These are phyloP conservation scores for Mormyrops boulengeri DNA, from an alignment of 2,797 vertebrate genomes.

Conservation along the genomic window DNA sequence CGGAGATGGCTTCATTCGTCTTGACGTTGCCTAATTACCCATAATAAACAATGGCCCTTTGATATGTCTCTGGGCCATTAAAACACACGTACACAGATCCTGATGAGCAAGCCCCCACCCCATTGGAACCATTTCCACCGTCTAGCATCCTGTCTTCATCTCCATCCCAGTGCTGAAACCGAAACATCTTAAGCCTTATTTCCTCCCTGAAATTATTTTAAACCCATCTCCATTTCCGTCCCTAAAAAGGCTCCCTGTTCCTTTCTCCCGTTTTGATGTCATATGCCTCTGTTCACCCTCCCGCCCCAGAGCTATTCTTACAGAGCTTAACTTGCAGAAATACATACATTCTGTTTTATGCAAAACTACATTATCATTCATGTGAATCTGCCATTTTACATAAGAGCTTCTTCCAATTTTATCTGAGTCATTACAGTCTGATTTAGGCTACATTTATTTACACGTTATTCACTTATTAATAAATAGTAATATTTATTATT, in stretches of 20 bases:
- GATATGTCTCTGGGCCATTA: background rate
- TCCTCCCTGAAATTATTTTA: background rate
- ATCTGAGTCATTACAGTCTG: background rate
- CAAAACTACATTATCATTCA: background rate
- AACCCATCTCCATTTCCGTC: background rate
- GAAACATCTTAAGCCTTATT: background rate
- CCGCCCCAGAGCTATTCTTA: background rate
- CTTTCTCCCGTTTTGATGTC: background rate
- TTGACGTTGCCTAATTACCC: slow-evolving; percentile 1
- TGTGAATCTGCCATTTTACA: background rate
- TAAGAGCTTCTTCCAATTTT: background rate
- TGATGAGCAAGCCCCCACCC: background rate
- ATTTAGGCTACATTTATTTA: background rate
- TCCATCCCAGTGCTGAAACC: background rate
- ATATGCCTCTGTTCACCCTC: background rate
- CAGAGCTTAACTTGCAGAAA: background rate
- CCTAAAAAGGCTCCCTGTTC: background rate
- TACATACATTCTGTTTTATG: background rate
- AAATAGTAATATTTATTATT: background rate
- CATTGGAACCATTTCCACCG: background rate
- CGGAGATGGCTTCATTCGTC: background rate
- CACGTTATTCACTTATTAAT: background rate
- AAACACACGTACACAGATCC: background rate
- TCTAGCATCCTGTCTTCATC: background rate
- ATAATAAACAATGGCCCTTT: background rate